Base-by-base conservation (phyloP, 2,113 vertebrate species). In the Alces alces region DNA sequence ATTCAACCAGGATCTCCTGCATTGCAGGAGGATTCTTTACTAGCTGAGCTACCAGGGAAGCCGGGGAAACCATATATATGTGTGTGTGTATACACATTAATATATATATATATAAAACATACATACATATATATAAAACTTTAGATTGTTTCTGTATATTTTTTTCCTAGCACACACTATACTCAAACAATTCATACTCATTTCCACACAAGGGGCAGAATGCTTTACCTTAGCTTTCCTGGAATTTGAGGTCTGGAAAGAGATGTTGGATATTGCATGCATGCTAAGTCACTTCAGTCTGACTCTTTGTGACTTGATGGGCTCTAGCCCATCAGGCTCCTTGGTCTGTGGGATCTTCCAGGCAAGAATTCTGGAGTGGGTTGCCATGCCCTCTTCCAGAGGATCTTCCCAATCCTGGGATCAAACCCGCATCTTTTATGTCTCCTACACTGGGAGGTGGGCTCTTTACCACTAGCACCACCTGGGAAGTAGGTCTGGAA, bases 131-230 rank as follows among this genome's bases (percentile, higher is more conserved):
- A 66, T 21, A 36, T 21, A 66, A 66, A 66, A 66, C 33, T 66
- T 66, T 66, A 50, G 21, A 30, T 54, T 9, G 47, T 73, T 73
- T 17, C 28, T 54, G 39, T 43, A 73, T 66, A 58, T 30, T 57
- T 86, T 92, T 30, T 21, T n/a, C 58, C 25, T 25, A 54, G 21
- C 3, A 14, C 10, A 39, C 47, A 27, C 19, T 57, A 8, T 54
- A 52, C 64, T 96, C 83, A 93, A 87, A 89, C 11, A 39, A 84
- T 45, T 79, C n/a, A 58, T n/a, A 57, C 6, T 94, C 84, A 64
- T 91, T 92, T 93, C 39, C 52, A 93, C 21, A 36, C 7, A 86
- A n/a, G 6, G 10, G 28, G 54, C 30, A 80, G 33, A 52, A 80
- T 45, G 28, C 14, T 64, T 21, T 57, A 39, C 57, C 19, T 87